Base-by-base conservation (phyloP, 2,113 vertebrate species). In the Myanophis thanlyinensis region DNA sequence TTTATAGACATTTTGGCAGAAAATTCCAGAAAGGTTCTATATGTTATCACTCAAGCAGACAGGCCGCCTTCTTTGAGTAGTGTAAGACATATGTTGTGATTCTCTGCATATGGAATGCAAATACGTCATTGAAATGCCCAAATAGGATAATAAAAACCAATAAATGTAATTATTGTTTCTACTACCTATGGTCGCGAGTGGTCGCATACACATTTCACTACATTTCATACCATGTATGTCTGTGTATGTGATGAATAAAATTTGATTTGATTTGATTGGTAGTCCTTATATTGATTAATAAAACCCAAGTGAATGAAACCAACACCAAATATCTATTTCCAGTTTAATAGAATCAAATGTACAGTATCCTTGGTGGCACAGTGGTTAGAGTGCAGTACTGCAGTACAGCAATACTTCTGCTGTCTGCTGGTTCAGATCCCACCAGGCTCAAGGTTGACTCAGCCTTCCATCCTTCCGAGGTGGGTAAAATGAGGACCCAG, bases 101-200 rank as follows among this genome's bases (percentile, higher is more conserved):
- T 51, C 73, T 54, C 87, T 87, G 86, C 89, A 95, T 95, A 94
- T 92, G 95, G 95, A 95, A 96, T 96, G 93, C 93, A 97, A 95
- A 96, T 97, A 95, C 88, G 73, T 93, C 93, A 96, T 95, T 97
- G 95, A 97, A 96, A 96, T 95, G 94, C 94, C 92, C 91, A 96
- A 95, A 96, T 87, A 94, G 59, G 89, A 95, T 97, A 97, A 97
- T 96, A 96, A 97, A 97, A 98, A 96, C 94, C 93, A 94, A 96
- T 97, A 97, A 96, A 95, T 94, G 95, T 54, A 90, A 95, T 96
- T 96, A 96, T 93, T 97, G 87, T 88, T 92, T 95, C 91, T 97
- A 88, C n/a, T n/a, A n/a, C n/a, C n/a, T n/a, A n/a, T n/a, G n/a
- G n/a, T n/a, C n/a, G n/a, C n/a, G n/a, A n/a, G n/a, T n/a, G n/a